Conservation (phyloP, 2,797 vertebrate species). For the Loris lydekkerianus region DNA sequence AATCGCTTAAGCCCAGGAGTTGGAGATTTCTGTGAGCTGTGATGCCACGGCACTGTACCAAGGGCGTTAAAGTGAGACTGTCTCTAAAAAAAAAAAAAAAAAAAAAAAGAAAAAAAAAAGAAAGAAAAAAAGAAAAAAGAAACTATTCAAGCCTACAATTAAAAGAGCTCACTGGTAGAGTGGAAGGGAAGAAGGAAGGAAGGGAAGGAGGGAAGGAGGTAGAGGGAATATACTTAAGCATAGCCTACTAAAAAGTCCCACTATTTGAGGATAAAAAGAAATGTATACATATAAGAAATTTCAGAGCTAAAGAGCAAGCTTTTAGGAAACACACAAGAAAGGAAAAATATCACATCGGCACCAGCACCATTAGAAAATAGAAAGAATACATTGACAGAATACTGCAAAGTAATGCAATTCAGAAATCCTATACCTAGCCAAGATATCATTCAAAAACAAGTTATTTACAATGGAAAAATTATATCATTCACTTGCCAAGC, state of each 20-base stretch:
- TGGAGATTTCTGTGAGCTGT: too few species aligned
- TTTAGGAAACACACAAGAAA: slow-evolving; percentile 34
- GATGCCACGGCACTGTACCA: too few species aligned
- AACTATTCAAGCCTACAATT: slow-evolving; percentile 45
- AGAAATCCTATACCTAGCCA: slow-evolving; percentile 72
- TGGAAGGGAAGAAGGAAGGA: neutral
- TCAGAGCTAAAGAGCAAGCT: slow-evolving; percentile 54
- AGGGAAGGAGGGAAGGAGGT: neutral
- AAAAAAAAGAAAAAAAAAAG: neutral
- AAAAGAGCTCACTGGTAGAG: neutral
- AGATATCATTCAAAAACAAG: slow-evolving; percentile 73
- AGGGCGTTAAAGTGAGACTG: too few species aligned
- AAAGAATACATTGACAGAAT: slow-evolving; percentile 68
- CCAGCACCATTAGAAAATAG: slow-evolving; percentile 41
- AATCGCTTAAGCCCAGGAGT: too few species aligned
- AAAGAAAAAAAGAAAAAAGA: neutral
- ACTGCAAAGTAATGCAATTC: slow-evolving; percentile 57
- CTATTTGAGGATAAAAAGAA: slow-evolving; percentile 54
- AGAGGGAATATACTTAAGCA: slow-evolving; percentile 16
- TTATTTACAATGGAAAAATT: slow-evolving; percentile 65
- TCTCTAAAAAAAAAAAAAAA: neutral
- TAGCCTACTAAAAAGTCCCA: slow-evolving; percentile 48
- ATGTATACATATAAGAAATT: neutral
- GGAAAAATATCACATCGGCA: slow-evolving; percentile 62
- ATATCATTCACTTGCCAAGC: slow-evolving; percentile 59